Conservation (phyloP, 2,113 vertebrate genomes). For the Corythornis cristatus region DNA sequence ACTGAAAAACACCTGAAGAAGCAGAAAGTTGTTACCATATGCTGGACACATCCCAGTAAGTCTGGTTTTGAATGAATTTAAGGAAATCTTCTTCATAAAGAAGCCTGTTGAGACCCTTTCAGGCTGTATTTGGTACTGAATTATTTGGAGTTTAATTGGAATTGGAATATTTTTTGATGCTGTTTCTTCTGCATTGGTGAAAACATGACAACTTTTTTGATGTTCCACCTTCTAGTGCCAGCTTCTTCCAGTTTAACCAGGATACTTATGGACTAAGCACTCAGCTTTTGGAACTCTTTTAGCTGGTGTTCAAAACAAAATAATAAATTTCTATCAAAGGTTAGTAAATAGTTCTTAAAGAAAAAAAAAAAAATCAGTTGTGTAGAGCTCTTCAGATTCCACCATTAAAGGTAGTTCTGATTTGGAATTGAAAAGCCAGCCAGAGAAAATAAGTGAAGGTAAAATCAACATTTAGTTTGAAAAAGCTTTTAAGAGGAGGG, state of each 20-base stretch:
- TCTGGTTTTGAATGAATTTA: constrained; percentile 24
- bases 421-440: background rate
- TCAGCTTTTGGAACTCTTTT: background rate
- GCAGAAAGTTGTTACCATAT: constrained; percentile 22
- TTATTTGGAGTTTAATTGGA: background rate
- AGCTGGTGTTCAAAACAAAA: background rate
- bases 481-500: background rate
- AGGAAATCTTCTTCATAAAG: constrained; percentile 22
- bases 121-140: background rate
- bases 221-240: background rate
- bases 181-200: background rate
- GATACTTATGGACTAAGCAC: background rate
- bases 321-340: background rate
- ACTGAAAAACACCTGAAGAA: constrained; percentile 54
- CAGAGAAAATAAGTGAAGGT: background rate
- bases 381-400: background rate
- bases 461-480: background rate
- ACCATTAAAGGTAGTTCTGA: background rate
- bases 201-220: background rate
- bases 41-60: constrained; percentile 52
- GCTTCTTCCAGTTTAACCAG: background rate
- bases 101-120: background rate
- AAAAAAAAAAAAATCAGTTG: background rate
- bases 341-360: background rate
- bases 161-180: background rate